phyloP scores from a whole-genome alignment of 2,888 invertebrate genomes.

The Acrobasis repandana region DNA sequence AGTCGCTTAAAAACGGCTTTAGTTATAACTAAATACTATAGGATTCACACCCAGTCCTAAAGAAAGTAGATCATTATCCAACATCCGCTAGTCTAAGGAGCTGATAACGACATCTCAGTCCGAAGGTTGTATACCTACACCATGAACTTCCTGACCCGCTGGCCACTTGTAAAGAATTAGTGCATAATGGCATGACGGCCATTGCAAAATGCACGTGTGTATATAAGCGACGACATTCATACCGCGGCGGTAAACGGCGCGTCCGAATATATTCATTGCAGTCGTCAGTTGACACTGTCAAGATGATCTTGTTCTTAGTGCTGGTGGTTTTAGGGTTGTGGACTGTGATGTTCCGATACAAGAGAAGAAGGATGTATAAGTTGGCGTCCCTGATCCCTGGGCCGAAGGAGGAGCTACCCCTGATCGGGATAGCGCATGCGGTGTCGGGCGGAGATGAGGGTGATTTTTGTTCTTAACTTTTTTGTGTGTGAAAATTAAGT shows the following conservation, averaged over 20 bases:
- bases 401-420: conserved; percentile 36
- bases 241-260: conserved; percentile 16
- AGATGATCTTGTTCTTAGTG: conserved; percentile 39
- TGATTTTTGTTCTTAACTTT: conserved; percentile 27
- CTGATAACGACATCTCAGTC: conserved; percentile 1
- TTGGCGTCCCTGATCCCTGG: conserved; percentile 39
- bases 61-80: not conserved
- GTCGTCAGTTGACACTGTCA: conserved; percentile 8
- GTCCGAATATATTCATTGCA: conserved; percentile 3
- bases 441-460: conserved; percentile 44
- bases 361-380: conserved; percentile 44
- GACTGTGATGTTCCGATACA: conserved; percentile 39
- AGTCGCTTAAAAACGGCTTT: too few relatives aligned
- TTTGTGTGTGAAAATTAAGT: too few relatives aligned
- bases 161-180: conserved; percentile 17
- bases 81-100: not conserved
- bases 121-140: conserved; percentile 11
- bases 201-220: conserved; percentile 20
- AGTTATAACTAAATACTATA: too few relatives aligned
- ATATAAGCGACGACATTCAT: conserved; percentile 23
- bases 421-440: conserved; percentile 44
- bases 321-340: conserved; percentile 37
- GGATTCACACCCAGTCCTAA: not conserved
- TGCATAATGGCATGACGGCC: conserved; percentile 17
- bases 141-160: conserved; percentile 19